A percentile compares a stretch with the other conserved stretches of the same genome.
Conservation (phyloP, 1,140 invertebrate genomes). For the Capitella teleta region DNA sequence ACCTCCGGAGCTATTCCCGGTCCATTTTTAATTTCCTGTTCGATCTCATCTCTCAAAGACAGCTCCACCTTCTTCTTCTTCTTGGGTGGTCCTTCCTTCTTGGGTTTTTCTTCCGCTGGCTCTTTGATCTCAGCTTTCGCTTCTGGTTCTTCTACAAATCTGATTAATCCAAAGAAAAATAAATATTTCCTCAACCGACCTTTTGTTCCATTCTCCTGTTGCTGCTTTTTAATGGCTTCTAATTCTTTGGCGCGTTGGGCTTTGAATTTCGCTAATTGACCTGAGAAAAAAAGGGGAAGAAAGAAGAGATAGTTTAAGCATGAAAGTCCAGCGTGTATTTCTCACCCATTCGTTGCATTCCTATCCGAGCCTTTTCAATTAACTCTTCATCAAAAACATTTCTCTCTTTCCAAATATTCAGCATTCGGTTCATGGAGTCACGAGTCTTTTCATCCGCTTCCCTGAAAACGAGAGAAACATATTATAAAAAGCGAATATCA, state of each 20-base stretch:
- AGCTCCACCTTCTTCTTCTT: slow-evolving; percentile 15
- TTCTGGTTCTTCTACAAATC: too few relatives aligned
- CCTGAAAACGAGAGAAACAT: slow-evolving; percentile 15
- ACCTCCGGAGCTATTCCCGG: slow-evolving; percentile 8
- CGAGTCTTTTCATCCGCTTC: slow-evolving; percentile 41
- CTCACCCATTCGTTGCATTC: neutral
- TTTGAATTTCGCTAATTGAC: too few relatives aligned
- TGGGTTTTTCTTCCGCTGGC: too few relatives aligned
- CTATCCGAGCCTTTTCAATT: slow-evolving; percentile 49
- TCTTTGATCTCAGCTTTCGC: too few relatives aligned
- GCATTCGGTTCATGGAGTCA: slow-evolving; percentile 63
- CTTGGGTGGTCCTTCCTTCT: slow-evolving; percentile 3
- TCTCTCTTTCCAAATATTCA: slow-evolving; percentile 85
- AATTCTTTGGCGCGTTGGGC: too few relatives aligned
- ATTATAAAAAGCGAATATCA: neutral
- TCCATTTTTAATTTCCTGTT: slow-evolving; percentile 13
- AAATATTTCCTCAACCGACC: too few relatives aligned
- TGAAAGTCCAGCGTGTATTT: neutral
- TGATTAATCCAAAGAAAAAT: too few relatives aligned
- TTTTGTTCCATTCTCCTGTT: too few relatives aligned
- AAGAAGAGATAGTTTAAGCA: too few relatives aligned
- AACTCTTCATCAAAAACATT: slow-evolving; percentile 70
- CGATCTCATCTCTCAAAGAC: slow-evolving; percentile 13
- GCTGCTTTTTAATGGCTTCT: too few relatives aligned
- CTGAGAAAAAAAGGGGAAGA: too few relatives aligned